phyloP scores from a whole-genome alignment of 2,888 invertebrate species.

The Watsonalla binaria region DNA sequence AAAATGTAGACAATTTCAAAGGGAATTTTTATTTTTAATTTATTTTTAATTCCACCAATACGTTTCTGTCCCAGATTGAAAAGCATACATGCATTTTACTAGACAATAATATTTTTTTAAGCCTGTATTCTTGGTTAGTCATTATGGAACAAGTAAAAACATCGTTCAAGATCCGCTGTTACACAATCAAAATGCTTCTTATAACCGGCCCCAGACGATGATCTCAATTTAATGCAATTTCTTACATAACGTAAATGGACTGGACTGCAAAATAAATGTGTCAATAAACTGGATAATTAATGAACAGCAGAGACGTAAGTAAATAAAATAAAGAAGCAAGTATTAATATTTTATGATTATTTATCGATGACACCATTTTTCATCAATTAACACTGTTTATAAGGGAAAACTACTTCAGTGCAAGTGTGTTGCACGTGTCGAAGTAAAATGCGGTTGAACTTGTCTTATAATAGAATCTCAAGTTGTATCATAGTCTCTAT shows the following conservation, averaged over 20 bases:
- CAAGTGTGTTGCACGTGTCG: not conserved
- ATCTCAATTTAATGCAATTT: constrained; percentile 44
- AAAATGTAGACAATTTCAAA: too few species aligned
- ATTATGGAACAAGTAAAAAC: not conserved
- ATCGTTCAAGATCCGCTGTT: constrained; percentile 6
- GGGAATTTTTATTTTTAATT: too few species aligned
- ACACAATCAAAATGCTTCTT: constrained; percentile 16
- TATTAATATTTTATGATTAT: constrained; percentile 14
- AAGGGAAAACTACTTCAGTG: constrained; percentile 14
- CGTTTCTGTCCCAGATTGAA: too few species aligned
- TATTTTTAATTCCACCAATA: too few species aligned
- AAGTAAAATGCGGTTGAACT: too few species aligned
- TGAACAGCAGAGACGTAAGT: constrained; percentile 27
- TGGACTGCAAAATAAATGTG: constrained; percentile 14
- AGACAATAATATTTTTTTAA: too few species aligned
- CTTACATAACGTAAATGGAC: constrained; percentile 18
- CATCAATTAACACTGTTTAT: constrained; percentile 22
- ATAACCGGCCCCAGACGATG: constrained; percentile 35
- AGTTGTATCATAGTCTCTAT: not conserved
- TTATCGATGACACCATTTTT: constrained; percentile 36
- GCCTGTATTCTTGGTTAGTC: not conserved
- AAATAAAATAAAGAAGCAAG: constrained; percentile 5
- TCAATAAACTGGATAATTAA: constrained; percentile 38
- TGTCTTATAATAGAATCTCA: constrained; percentile 2
- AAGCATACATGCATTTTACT: too few species aligned